Conservation (phyloP, 2,797 vertebrate genomes). For the Parauchenoglanis punctatus region DNA sequence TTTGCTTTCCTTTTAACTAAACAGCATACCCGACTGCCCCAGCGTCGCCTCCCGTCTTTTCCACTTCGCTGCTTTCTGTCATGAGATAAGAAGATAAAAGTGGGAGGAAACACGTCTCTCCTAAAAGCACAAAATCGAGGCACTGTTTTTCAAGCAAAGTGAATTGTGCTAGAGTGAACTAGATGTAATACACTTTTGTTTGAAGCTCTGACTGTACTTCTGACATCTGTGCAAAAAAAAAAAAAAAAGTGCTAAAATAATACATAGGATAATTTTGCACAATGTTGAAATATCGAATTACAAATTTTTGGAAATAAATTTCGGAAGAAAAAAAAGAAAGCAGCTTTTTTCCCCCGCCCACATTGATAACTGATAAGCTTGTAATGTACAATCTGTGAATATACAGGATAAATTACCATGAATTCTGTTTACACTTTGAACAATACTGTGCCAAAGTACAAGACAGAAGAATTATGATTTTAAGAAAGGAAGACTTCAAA, state of each 20-base stretch:
- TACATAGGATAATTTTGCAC: background rate
- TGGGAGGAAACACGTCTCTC: constrained; percentile 60
- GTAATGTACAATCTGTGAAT: background rate
- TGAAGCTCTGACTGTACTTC: background rate
- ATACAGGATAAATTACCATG: background rate
- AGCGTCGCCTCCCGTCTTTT: constrained; percentile 71
- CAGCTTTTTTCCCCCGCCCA: too few species aligned
- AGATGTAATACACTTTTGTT: background rate
- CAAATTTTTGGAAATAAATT: background rate
- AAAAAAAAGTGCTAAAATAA: background rate
- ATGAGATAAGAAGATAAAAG: constrained; percentile 71
- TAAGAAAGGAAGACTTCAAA: background rate
- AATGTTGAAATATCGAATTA: too few species aligned
- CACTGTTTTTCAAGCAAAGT: constrained; percentile 59
- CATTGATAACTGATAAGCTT: background rate
- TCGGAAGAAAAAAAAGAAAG: background rate
- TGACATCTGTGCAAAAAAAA: background rate
- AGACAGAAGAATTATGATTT: background rate
- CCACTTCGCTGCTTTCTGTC: constrained; percentile 73
- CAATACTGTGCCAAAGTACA: background rate
- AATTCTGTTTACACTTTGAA: background rate
- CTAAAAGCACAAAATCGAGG: constrained; percentile 42
- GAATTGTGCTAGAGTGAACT: constrained; percentile 11
- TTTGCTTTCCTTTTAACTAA: constrained; percentile 84
- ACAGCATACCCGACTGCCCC: constrained; percentile 71